Percentiles rank a stretch among this genome's conserved stretches.
These are phyloP conservation scores for Microtus pennsylvanicus DNA, from an alignment of 2,113 vertebrate genomes.

Conservation along the genomic window DNA sequence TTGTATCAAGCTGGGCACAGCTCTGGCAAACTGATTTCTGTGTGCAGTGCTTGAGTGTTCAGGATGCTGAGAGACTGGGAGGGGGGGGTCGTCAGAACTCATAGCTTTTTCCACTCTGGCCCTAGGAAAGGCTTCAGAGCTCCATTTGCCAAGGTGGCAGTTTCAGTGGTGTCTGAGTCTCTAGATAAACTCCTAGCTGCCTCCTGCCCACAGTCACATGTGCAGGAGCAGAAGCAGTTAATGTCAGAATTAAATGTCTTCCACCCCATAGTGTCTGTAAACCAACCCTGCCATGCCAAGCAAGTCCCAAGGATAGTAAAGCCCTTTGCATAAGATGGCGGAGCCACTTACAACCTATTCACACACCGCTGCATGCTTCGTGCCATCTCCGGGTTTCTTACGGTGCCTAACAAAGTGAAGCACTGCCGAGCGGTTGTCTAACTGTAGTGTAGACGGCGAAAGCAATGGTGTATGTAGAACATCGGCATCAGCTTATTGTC, in stretches of 20 bases:
- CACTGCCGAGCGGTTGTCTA: fast-evolving
- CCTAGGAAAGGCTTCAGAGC: neutral
- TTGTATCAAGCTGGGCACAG: neutral
- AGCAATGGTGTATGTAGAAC: neutral
- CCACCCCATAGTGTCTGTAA: neutral
- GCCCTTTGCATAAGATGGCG: neutral
- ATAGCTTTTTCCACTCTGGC: neutral
- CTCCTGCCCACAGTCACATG: neutral
- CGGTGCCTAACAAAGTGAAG: neutral
- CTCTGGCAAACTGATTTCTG: slow-evolving; percentile 20
- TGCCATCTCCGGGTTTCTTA: neutral
- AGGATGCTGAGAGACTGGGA: neutral
- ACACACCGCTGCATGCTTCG: neutral
- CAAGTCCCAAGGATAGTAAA: neutral
- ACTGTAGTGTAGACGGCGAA: too few relatives aligned
- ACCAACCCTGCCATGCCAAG: neutral
- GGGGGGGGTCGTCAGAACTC: neutral
- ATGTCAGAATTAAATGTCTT: neutral
- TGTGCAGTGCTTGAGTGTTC: neutral
- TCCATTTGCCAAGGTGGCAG: neutral
- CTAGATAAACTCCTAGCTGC: neutral
- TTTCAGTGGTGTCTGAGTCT: neutral
- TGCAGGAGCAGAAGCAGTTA: neutral
- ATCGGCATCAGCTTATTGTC: neutral
- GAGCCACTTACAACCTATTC: neutral